A percentile compares a stretch with the other conserved stretches of the same genome.
These are phyloP conservation scores for Premnoplex brunnescens DNA, from an alignment of 2,797 vertebrate genomes.

Conservation along the genomic window DNA sequence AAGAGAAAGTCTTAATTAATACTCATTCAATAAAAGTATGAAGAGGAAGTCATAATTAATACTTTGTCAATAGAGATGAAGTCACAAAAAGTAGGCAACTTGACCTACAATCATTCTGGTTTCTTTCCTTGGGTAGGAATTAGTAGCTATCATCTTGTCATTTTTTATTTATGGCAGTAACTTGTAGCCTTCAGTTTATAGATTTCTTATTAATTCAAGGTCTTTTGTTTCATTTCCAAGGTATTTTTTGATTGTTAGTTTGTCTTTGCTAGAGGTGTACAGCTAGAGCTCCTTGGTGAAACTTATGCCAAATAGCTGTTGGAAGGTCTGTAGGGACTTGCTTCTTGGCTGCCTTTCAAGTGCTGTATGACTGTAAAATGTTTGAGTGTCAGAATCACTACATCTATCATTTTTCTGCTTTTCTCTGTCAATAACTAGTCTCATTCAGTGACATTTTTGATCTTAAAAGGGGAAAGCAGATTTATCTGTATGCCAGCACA, in stretches of 20 bases:
- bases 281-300: background rate
- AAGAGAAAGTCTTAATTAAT: background rate
- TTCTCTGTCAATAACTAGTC: background rate
- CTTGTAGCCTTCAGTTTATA: background rate
- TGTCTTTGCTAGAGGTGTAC: background rate
- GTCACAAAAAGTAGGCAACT: background rate
- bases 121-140: background rate
- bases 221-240: background rate
- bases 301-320: background rate
- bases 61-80: background rate
- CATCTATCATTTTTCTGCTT: background rate
- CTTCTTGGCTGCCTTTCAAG: constrained; percentile 41
- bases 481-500: background rate
- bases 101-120: background rate
- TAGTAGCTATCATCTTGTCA: background rate
- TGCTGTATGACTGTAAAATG: background rate
- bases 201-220: constrained; percentile 14
- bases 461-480: constrained; percentile 6
- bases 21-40: background rate
- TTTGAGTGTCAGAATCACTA: constrained; percentile 17
- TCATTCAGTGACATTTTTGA: background rate
- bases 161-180: background rate
- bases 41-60: background rate
- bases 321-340: constrained; percentile 43
- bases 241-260: background rate